Conservation (phyloP, 2,888 invertebrate species). For the Dryadula phaetusa region DNA sequence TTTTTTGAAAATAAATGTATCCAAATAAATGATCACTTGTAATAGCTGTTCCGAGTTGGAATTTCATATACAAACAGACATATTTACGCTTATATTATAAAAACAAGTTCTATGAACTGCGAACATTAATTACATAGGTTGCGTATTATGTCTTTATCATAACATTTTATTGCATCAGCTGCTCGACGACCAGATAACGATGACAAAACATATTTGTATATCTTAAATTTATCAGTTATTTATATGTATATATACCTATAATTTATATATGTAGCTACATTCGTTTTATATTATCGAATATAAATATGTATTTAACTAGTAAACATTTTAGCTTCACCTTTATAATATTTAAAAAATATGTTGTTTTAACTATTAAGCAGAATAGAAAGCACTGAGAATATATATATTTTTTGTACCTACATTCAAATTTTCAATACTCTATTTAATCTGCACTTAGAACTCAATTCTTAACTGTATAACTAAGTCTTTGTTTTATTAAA, state of each 20-base stretch:
- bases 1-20: neutral
- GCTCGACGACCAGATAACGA: constrained; percentile 16
- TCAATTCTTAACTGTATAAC: too few species aligned
- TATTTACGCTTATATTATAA: neutral
- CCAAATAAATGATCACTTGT: neutral
- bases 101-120: neutral
- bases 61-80: too few species aligned
- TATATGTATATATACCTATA: too few species aligned
- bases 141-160: constrained; percentile 8
- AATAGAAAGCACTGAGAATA: too few species aligned
- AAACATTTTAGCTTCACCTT: too few species aligned
- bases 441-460: too few species aligned
- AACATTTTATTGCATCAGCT: constrained; percentile 7
- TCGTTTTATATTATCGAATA: neutral
- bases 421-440: too few species aligned
- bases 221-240: neutral
- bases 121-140: neutral
- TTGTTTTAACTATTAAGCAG: too few species aligned
- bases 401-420: too few species aligned
- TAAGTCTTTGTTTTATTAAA: too few species aligned
- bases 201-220: neutral
- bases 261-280: neutral
- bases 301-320: too few species aligned
- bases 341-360: too few species aligned
- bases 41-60: neutral